phyloP scores from a whole-genome alignment of 2,113 vertebrate genomes.

The Heterocephalus glaber region DNA sequence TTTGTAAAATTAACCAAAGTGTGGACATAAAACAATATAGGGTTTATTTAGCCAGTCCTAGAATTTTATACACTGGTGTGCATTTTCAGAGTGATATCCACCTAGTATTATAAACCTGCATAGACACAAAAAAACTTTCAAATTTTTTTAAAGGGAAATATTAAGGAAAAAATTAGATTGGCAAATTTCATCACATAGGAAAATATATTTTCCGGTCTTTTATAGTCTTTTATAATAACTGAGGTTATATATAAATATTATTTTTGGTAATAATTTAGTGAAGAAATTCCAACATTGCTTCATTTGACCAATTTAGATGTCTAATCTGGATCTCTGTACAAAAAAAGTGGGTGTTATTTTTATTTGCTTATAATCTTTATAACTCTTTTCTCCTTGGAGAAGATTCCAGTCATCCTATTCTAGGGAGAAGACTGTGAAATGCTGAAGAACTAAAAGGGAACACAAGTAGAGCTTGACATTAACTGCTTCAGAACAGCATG shows the following conservation, averaged over 20 bases:
- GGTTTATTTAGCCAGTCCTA: background rate
- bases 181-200: conserved; percentile 45
- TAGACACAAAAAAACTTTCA: background rate
- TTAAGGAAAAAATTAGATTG: conserved; percentile 32
- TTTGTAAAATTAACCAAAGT: conserved; percentile 26
- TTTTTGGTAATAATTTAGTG: conserved; percentile 41
- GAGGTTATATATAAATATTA: background rate
- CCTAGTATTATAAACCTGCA: background rate
- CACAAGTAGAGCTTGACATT: background rate
- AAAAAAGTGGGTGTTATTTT: conserved; percentile 47
- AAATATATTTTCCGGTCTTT: conserved; percentile 29
- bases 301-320: conserved; percentile 47
- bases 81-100: background rate
- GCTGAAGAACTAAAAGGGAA: conserved; percentile 47
- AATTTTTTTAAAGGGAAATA: conserved; percentile 36
- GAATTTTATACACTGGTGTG: background rate
- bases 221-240: conserved; percentile 10
- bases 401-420: conserved; percentile 8
- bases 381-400: background rate
- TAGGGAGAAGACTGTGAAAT: conserved; percentile 31
- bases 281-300: background rate
- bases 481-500: background rate
- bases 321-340: conserved; percentile 15
- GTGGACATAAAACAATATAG: conserved; percentile 21
- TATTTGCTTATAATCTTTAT: conserved; percentile 29